Base-by-base conservation (phyloP, 2,113 vertebrate genomes). In the Gymnorhina tibicen region DNA sequence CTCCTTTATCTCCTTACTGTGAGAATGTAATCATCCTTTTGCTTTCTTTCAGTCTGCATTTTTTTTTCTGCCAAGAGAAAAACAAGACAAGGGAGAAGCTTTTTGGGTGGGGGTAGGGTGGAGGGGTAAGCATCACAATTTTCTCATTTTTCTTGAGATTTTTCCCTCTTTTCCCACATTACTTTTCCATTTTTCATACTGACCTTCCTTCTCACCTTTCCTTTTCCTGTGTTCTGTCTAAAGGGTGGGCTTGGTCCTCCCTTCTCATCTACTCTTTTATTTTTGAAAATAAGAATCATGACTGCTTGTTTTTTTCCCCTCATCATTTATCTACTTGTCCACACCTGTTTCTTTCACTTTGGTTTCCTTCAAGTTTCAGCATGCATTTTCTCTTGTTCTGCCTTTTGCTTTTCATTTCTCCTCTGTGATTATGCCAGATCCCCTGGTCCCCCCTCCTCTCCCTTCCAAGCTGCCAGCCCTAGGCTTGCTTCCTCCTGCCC, bases 291-390 rank as follows among this genome's bases (percentile, higher is more conserved):
- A 81, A 87, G 94, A 91, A 69, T 37, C 91, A 62, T 91, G 91
- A 91, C 75, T 50, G 81, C 62, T 87, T 93, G 55, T 39, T 87
- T 82, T 81, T 89, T 79, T 68, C 46, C 52, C 59, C n/a, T 74
- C 72, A 37, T 69, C 50, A 3, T 93, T 91, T 92, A 80, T 77
- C 88, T 91, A 9, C 92, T 72, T 90, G 88, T 87, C 92, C 84
- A 68, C 96, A 94, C 95, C 92, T 96, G 95, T 82, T 94, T 86
- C 93, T 95, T 96, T 95, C 92, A 78, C 76, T 92, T 91, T 60
- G 56, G 39, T 81, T 96, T 92, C 49, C 86, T 89, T 95, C 91
- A 96, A 87, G 90, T 96, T 93, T 89, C 91, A 94, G 76, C 95
- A 87, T 1, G 70, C 50, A 75, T 94, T 91, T 95, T 91, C 56